Evolutionary conservation across 1,140 invertebrate species (phyloP), one percentile per base, ranked within the genome.

Genomic region (Microplitis demolitor): DNA sequence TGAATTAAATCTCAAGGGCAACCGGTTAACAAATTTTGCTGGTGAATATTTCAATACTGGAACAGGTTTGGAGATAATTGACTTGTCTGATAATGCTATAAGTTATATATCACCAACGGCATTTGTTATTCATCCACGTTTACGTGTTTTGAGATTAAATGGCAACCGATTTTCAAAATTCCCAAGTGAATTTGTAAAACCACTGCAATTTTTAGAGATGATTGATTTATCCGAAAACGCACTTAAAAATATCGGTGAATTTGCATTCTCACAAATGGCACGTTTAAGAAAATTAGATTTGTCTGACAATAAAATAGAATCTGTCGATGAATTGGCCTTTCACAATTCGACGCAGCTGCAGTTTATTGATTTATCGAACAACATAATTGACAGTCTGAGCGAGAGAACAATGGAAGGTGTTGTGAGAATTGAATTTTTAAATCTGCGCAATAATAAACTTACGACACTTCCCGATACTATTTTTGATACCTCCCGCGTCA

Each of bases 321-420:
- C 90, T 68, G 90, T 97, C 9, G 93, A 92, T 74, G 94, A 96
- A 86, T 92, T 94, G 86, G 93, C 95, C 0, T 97, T 97, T 82
- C 92, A 96, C 76, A 97, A 97, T 81, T 97, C 95, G 0, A 92
- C 94, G 0, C 95, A 96, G 85, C 88, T 97, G 67, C 95, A 97
- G 82, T 79, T 90, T 11, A 80, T 97, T 34, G 92, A 96, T 84
- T 85, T 97, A 51, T 91, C 92, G 0, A 75, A 84, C 33, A 97
- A 97, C 82, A 89, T 89, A 69, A 85, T 97, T 13, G 92, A 94
- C 77, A 87, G 90, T 34, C 83, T 97, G 5, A 92, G 91, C 2
- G 94, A 95, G 67, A 89, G 94, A 76, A 91, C 93, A 2, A 95
- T 97, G 85, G 92, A 96, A 83, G 95, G 95, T 31, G 80, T 97